Base-by-base conservation (phyloP, 2,888 invertebrate genomes). In the Neoaliturus tenellus region DNA sequence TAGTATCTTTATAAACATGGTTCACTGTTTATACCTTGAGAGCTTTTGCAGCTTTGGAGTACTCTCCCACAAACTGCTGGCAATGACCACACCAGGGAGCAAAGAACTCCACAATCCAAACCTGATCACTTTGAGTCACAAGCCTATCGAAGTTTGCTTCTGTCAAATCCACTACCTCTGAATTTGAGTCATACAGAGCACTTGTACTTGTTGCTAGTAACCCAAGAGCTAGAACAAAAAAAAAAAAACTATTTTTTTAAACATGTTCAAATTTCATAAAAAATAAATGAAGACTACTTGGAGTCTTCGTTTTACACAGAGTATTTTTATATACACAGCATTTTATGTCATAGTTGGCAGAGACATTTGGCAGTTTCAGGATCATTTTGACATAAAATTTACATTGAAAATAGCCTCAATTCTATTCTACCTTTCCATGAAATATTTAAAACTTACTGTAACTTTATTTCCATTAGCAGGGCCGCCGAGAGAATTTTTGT, bases 61-160 rank as follows among this genome's bases (percentile, higher is more conserved):
- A 99, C 90, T 99, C 99, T 0, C 98, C 96, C 62, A 95, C 97
- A 62, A 99, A 92, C 85, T 93, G 94, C 90, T 98, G 95, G 91
- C 99, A 97, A 89, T 97, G 97, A 14, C 97, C 97, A 90, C 97
- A 99, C 99, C 99, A 99, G 0, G 98, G 98, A 0, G 99, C 99
- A 90, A 93, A 98, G 91, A 98, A 98, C 89, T 99, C 99, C 0
- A 99, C 97, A 84, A 99, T 91, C 99, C 99, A 99, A 31, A 99
- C 92, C 87, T 95, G 94, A 90, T 98, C 96, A 86, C 97, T 94
- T 87, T 96, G 93, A 71, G 95, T 91, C 4, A 99, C 98, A 88
- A 95, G 91, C 87, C 92, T 93, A 88, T 98, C 95, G 90, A 99
- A 99, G 92, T 98, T 99, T 75, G 92, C 92, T 0, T 96, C 94